A percentile compares a stretch with the other conserved stretches of the same genome.
phyloP scores from a whole-genome alignment of 2,888 invertebrate species.

The Lochmaea crataegi region DNA sequence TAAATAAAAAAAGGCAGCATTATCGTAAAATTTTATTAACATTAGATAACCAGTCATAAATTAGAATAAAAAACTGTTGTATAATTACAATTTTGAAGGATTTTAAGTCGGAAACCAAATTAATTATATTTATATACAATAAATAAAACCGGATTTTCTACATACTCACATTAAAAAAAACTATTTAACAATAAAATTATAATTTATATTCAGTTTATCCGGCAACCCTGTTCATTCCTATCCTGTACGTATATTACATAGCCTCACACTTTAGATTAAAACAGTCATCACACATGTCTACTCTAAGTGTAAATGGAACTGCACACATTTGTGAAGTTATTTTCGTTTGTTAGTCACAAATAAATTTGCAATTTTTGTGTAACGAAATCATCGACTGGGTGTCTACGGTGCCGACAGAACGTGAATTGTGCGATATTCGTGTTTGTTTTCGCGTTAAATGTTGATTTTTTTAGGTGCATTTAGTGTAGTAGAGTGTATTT shows the following conservation, averaged over 20 bases:
- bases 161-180: too few relatives aligned
- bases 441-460: not conserved
- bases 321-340: constrained; percentile 11
- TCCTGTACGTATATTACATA: not conserved
- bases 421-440: not conserved
- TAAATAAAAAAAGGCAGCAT: too few relatives aligned
- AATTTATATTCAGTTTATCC: not conserved
- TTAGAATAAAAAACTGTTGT: too few relatives aligned
- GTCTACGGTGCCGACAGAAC: not conserved
- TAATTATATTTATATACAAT: too few relatives aligned
- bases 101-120: too few relatives aligned
- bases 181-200: not conserved
- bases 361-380: not conserved
- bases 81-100: too few relatives aligned
- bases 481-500: not conserved
- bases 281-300: constrained; percentile 1
- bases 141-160: too few relatives aligned
- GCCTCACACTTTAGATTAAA: constrained; percentile 3
- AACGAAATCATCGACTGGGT: constrained; percentile 2
- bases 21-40: too few relatives aligned
- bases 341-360: constrained; percentile 8
- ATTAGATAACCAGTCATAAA: too few relatives aligned
- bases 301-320: constrained; percentile 6
- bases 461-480: not conserved
- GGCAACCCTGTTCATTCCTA: not conserved